These are phyloP conservation scores for Anoplopoma fimbria DNA, from an alignment of 2,113 vertebrate genomes.

Conservation along the genomic window DNA sequence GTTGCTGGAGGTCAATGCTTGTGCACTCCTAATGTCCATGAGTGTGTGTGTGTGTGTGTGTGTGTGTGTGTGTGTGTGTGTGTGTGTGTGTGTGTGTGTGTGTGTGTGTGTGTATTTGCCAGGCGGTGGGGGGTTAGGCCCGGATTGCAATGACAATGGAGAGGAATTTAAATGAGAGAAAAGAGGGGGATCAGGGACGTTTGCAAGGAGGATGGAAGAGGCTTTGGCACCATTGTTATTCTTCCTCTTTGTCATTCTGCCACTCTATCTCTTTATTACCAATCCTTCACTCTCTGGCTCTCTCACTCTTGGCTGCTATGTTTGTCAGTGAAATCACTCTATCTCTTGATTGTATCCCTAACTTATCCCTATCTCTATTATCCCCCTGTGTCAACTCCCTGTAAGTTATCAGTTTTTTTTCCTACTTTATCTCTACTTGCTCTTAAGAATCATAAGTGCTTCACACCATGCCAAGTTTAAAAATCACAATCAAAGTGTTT, in stretches of 20 bases:
- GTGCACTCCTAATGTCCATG: constrained; percentile 49
- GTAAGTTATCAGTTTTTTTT: not conserved
- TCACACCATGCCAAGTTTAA: not conserved
- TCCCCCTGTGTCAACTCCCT: constrained; percentile 4
- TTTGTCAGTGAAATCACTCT: constrained; percentile 41
- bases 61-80: constrained; percentile 31
- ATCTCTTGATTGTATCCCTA: constrained; percentile 46
- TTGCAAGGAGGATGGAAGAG: constrained; percentile 71
- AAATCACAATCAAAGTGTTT: not conserved
- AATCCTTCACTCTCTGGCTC: constrained; percentile 52
- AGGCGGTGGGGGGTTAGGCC: constrained; percentile 63
- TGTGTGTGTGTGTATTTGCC: constrained; percentile 54
- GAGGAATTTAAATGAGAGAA: constrained; percentile 80
- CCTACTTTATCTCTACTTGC: not conserved
- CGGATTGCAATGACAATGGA: constrained; percentile 75
- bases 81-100: constrained; percentile 45
- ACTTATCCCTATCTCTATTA: constrained; percentile 26
- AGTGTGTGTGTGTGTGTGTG: constrained; percentile 46
- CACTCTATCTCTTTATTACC: constrained; percentile 72
- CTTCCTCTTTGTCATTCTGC: constrained; percentile 71
- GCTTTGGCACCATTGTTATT: constrained; percentile 77
- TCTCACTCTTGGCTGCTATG: constrained; percentile 42
- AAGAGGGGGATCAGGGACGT: constrained; percentile 71
- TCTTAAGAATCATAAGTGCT: not conserved
- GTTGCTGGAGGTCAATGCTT: constrained; percentile 67